Base-by-base conservation (phyloP, 2,113 vertebrate genomes). In the Phrynocephalus versicolor region DNA sequence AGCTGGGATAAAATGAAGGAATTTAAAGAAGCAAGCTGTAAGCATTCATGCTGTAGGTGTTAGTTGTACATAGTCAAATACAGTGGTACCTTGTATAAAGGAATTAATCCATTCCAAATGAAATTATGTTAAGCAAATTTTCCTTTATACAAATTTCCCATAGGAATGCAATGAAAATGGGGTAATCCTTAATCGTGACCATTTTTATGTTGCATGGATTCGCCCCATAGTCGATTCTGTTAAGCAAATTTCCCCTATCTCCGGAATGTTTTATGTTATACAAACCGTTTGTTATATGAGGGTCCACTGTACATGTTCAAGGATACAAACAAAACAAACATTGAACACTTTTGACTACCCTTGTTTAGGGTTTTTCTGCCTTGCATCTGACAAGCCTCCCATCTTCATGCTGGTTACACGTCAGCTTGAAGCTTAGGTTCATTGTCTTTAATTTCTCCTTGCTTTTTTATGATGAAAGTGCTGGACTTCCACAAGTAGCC, bases 381-480 rank as follows among this genome's bases (percentile, higher is more conserved):
- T 69, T 33, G n/a, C 58, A 2, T 71, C 13, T 70, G 45, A 51
- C 45, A 51, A 51, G 19, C 21, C 18, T 25, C 45, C 15, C 10
- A 16, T 62, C 64, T 30, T 67, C 8, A n/a, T 51, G 10, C 45
- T 51, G 10, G 45, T 51, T 10, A n/a, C 45, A 51, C 5, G 10
- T 76, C 58, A 94, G 92, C 92, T 88, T 92, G 90, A 89, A 93
- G 89, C 69, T 89, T 91, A 79, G 87, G 89, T 91, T 90, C 90
- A 93, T 89, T 57, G 25, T 6, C 0, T 30, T n/a, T 16, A 35
- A 58, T 18, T 10, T 70, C 14, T 27, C 75, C 1, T 6, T 55
- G 15, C 83, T 10, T 71, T n/a, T 94, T 92, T 88, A 76, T 89
- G 86, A 93, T 0, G 1, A 69, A 25, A 90, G 82, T 85, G 81